Percentiles rank a stretch among this genome's conserved stretches.
phyloP scores from a whole-genome alignment of 2,797 vertebrate genomes.

The Acanthurus lineatus region DNA sequence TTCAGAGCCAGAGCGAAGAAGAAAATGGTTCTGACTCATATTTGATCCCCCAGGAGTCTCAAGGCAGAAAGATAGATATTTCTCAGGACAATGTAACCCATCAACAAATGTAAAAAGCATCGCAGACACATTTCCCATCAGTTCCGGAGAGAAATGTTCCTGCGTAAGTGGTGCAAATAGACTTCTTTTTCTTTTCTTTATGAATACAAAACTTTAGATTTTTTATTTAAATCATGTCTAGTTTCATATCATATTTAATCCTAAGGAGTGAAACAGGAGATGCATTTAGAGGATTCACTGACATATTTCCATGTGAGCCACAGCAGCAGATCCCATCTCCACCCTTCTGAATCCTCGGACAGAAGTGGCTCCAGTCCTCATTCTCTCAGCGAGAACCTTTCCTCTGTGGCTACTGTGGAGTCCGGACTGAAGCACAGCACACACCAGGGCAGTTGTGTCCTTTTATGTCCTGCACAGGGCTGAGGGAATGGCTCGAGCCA shows the following conservation, averaged over 20 bases:
- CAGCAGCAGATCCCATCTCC: constrained; percentile 65
- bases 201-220: constrained; percentile 27
- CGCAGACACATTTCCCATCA: constrained; percentile 56
- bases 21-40: constrained; percentile 82
- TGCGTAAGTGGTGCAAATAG: constrained; percentile 44
- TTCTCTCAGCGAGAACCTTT: constrained; percentile 76
- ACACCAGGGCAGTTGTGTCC: constrained; percentile 76
- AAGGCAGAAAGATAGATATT: constrained; percentile 82
- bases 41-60: constrained; percentile 83
- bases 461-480: constrained; percentile 79
- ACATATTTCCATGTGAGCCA: constrained; percentile 73
- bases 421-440: constrained; percentile 72
- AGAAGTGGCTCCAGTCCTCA: constrained; percentile 66
- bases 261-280: constrained; percentile 70
- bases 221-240: constrained; percentile 44
- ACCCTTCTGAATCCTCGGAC: constrained; percentile 69
- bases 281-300: constrained; percentile 71
- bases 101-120: constrained; percentile 53
- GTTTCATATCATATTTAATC: constrained; percentile 77
- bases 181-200: constrained; percentile 42
- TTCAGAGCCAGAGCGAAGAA: constrained; percentile 71
- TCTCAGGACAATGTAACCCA: constrained; percentile 80
- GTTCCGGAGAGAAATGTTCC: constrained; percentile 33
- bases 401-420: constrained; percentile 78
- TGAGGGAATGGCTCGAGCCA: constrained; percentile 75